Evolutionary conservation across 2,888 invertebrate species (phyloP), one percentile per base, ranked within the genome.

Genomic region (Hydrotaea diabolus): DNA sequence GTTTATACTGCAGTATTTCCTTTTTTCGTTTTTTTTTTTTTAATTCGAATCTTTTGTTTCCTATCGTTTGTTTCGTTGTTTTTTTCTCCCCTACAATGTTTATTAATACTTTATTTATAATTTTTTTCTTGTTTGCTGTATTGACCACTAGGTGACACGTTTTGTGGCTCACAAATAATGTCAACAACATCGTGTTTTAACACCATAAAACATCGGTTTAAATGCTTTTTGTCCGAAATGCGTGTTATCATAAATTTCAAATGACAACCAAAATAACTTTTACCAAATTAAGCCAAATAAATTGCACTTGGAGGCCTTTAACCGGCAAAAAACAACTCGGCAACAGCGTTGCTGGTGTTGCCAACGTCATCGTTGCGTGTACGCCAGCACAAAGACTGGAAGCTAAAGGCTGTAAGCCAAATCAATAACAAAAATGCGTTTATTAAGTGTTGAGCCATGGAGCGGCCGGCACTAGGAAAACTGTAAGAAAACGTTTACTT

Each of bases 271-370:
- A 85, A 85, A 85, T 85, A 85, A 79, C 81, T 82, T 85, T 85
- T 80, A 72, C 85, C 85, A 85, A 85, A 85, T 82, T 82, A 82
- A 85, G 85, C 77, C 73, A 83, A 85, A 82, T 85, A 85, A 85
- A 85, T 82, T 85, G 83, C 83, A 75, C 73, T 77, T 57, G 81
- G 82, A 85, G 80, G 84, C 81, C 84, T 81, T 76, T 71, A 75
- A 31, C 73, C 53, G 53, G 72, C 62, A 31, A 4, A n/a, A n/a
- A 13, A 39, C 59, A 78, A 82, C 17, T 59, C 73, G 11, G n/a
- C 66, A 23, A 77, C 74, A 31, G 9, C 39, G 49, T 8, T 11
- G 43, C 3, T 43, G 43, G 43, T 43, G 43, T 43, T 31, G 31
- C 31, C 77, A 74, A 49, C 9, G 43, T 17, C 23, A n/a, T 43